phyloP scores from a whole-genome alignment of 2,113 vertebrate species.

The Amphiprion ocellaris region DNA sequence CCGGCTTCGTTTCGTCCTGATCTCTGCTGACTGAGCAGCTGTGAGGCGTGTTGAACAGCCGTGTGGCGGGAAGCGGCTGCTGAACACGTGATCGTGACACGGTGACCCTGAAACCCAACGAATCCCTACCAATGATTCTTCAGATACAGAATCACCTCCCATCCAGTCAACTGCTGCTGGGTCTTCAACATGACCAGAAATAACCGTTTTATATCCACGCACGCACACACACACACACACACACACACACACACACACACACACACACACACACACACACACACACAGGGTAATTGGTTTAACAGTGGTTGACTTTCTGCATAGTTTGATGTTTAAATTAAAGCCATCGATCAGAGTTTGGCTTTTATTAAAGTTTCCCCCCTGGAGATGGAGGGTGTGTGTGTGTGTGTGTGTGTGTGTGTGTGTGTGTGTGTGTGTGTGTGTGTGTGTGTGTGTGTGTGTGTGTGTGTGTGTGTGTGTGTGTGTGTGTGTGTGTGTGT shows the following conservation, averaged over 20 bases:
- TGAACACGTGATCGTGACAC: too few relatives aligned
- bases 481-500: background rate
- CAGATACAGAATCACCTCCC: too few relatives aligned
- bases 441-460: slow-evolving; percentile 10
- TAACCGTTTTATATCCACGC: background rate
- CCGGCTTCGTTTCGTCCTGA: too few relatives aligned
- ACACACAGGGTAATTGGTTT: slow-evolving; percentile 2
- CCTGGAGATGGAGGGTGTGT: slow-evolving; percentile 10
- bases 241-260: slow-evolving; percentile 1
- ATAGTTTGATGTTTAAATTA: slow-evolving; percentile 75
- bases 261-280: slow-evolving; percentile 18
- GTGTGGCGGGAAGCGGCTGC: too few relatives aligned
- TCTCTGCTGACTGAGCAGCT: too few relatives aligned
- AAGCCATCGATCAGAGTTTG: slow-evolving; percentile 74
- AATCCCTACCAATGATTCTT: too few relatives aligned
- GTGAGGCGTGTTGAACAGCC: too few relatives aligned
- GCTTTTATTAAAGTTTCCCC: slow-evolving; percentile 63
- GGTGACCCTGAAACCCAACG: too few relatives aligned
- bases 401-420: background rate
- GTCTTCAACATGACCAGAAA: background rate
- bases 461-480: background rate
- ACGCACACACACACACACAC: background rate
- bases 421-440: background rate
- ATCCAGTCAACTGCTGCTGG: background rate
- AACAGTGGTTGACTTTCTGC: slow-evolving; percentile 34